Evolutionary conservation across 2,797 vertebrate species (phyloP).

Genomic region (Macroramphosus scolopax): DNA sequence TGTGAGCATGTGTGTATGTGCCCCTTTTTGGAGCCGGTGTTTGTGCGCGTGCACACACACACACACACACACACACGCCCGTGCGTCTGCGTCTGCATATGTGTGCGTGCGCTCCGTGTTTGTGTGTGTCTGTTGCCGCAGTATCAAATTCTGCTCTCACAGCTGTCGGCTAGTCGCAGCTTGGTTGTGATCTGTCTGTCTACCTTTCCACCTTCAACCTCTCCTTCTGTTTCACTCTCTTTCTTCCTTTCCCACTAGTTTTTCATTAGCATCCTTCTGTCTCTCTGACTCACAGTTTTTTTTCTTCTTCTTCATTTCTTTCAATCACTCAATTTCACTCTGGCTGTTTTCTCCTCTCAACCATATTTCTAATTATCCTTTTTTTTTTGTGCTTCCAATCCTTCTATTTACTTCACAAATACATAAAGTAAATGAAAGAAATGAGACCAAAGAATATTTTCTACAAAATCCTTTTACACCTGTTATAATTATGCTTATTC

Average conservation of each 20-base stretch:
- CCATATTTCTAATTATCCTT: constrained; percentile 1
- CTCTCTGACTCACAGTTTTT: constrained; percentile 23
- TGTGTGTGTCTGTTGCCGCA: constrained; percentile 56
- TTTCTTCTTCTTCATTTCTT: constrained; percentile 29
- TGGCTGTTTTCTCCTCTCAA: constrained; percentile 35
- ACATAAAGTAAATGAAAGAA: no score
- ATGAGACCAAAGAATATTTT: no score
- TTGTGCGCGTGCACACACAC: background rate
- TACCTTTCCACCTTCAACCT: constrained; percentile 75
- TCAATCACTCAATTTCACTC: constrained; percentile 15
- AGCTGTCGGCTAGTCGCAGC: constrained; percentile 70
- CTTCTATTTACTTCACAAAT: no score
- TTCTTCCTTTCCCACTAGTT: constrained; percentile 39
- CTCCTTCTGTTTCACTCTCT: constrained; percentile 65
- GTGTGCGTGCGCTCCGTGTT: constrained; percentile 41
- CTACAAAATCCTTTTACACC: no score
- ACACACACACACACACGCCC: background rate
- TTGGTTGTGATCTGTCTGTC: constrained; percentile 74
- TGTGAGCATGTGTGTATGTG: constrained; percentile 61
- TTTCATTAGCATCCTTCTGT: constrained; percentile 40
- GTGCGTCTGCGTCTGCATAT: constrained; percentile 27
- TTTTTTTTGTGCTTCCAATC: no score
- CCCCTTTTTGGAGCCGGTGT: constrained; percentile 20
- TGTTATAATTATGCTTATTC: no score
- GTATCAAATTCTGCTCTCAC: constrained; percentile 79